A percentile compares a stretch with the other conserved stretches of the same genome.
phyloP scores from a whole-genome alignment of 2,888 invertebrate genomes.

The Parnassius glacialis region DNA sequence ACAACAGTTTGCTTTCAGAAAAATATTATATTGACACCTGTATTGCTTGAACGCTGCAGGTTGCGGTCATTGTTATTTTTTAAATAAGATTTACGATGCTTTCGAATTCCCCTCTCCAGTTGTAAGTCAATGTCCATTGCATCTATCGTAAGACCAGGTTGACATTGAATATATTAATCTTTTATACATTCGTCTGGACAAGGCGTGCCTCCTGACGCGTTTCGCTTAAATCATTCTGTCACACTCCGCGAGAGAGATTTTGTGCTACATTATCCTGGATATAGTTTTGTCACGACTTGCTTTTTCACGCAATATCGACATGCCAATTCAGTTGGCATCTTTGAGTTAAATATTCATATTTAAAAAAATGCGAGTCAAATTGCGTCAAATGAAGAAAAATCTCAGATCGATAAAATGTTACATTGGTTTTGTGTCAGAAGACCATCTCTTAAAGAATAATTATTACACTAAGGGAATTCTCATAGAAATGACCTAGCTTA shows the following conservation, averaged over 20 bases:
- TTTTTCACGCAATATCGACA: conserved; percentile 21
- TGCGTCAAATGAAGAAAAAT: too few relatives aligned
- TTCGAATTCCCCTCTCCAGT: conserved; percentile 15
- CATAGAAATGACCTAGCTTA: too few relatives aligned
- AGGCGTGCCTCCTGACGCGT: conserved; percentile 27
- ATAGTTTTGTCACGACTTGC: conserved; percentile 21
- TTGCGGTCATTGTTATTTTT: conserved; percentile 2
- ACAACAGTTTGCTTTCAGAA: too few relatives aligned
- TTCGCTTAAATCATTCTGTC: conserved; percentile 30
- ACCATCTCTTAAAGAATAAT: too few relatives aligned
- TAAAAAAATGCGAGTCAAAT: too few relatives aligned
- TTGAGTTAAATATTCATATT: neutral
- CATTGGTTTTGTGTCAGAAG: too few relatives aligned
- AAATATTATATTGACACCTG: conserved; percentile 5
- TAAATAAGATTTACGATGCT: conserved; percentile 17
- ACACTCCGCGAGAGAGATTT: conserved; percentile 9
- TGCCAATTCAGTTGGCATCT: conserved; percentile 9
- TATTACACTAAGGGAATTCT: too few relatives aligned
- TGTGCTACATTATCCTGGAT: conserved; percentile 21
- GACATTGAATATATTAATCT: conserved; percentile 28
- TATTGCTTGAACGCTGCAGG: neutral
- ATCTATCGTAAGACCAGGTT: conserved; percentile 18
- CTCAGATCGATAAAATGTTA: too few relatives aligned
- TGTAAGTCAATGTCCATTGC: conserved; percentile 25
- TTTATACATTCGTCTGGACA: conserved; percentile 28